Base-by-base conservation (phyloP, 2,888 invertebrate species). In the Pristionchus entomophagus region DNA sequence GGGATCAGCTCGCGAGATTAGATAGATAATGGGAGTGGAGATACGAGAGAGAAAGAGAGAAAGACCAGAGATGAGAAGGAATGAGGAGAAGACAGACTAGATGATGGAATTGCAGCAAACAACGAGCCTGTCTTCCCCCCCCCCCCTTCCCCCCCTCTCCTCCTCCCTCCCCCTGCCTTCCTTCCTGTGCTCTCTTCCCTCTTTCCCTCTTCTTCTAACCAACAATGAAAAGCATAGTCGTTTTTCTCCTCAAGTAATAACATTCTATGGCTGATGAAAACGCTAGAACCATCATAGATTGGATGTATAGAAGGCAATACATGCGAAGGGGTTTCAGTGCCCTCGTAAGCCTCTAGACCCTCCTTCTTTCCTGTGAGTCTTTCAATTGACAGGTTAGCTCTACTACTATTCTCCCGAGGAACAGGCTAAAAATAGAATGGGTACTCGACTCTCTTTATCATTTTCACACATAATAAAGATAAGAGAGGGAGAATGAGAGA, bases 191-290 rank as follows among this genome's bases (percentile, higher is more conserved):
- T 14, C 45, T 45, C 26, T 26, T 65, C 12, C 41, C 73, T 73
- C 45, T 73, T 41, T 73, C 41, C 45, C 41, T 38, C 73, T 38
- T 73, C 73, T 73, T 73, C 73, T 45, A 73, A 73, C 73, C 73
- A 41, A 73, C 73, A 73, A 45, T 73, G 73, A 73, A 73, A 41
- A 38, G 73, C 41, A 26, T 17, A 69, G 73, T 73, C n/a, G n/a
- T n/a, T n/a, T n/a, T n/a, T n/a, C n/a, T n/a, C n/a, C n/a, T n/a
- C 73, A 35, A 65, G 73, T 38, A 73, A 73, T 73, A 73, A 73
- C 73, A 73, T 10, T n/a, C 10, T 38, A 41, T 41, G 38, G 38
- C 38, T 41, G n/a, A 22, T 10, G n/a, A 12, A 45, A 45, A 73
- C 3, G 6, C 45, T 14, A 6, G 45, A 45, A 45, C 6, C 6